Base-by-base conservation (phyloP, 2,113 vertebrate genomes). In the Cisticola juncidis region DNA sequence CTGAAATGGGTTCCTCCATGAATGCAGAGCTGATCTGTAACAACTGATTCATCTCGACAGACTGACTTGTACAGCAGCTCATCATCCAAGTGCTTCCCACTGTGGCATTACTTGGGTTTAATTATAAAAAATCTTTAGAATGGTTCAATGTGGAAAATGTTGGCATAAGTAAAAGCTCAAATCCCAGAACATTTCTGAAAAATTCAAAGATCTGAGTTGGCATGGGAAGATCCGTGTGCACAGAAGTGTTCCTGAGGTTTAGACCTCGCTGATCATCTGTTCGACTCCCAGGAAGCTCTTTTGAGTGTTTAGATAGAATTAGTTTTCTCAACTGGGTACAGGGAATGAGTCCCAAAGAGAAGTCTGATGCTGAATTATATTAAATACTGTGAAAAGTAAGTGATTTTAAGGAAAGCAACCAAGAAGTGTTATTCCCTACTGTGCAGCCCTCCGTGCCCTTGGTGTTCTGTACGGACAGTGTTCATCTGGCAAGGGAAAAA, bases 401-500 rank as follows among this genome's bases (percentile, higher is more conserved):
- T 82, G 14, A 56, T 82, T 91, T 81, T 87, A 88, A 88, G 83
- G 66, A 74, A 91, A 89, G 44, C 28, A 24, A 29, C 66, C 66
- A 35, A 86, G 84, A 73, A 42, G 17, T 51, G 58, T 87, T 92
- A 21, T 18, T 92, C 68, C 62, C 51, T 48, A 0, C 61, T 38
- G 18, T 11, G 40, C 64, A 94, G 62, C 81, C 35, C 56, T 60
- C 25, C 2, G 0, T 79, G 86, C 57, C 87, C 65, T 81, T 73
- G 86, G 56, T 78, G 76, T 74, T 62, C 81, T 42, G 53, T 40
- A 33, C 72, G 90, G 92, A 90, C 83, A 78, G 57, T 51, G 42
- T 88, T 92, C 66, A 74, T 93, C 78, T 97, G 89, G 80, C 85
- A 60, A 61, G 35, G 50, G 51, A 90, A 82, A 77, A 92, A 87